phyloP scores from a whole-genome alignment of 2,113 vertebrate genomes.

The Chloroceryle aenea region DNA sequence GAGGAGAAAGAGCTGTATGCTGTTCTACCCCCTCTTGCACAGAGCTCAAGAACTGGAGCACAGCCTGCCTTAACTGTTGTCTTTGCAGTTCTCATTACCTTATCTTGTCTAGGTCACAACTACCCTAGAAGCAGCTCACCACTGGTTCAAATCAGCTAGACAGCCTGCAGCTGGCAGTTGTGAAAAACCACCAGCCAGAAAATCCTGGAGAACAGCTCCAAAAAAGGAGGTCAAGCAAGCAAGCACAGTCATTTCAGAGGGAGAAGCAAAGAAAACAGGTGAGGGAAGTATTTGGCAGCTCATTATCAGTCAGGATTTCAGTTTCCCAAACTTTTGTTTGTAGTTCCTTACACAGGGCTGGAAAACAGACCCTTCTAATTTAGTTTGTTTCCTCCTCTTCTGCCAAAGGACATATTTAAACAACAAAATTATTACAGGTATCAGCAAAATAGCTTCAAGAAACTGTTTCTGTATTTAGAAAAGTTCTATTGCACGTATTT shows the following conservation, averaged over 20 bases:
- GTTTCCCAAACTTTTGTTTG: neutral
- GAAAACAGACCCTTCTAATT: neutral
- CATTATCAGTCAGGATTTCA: neutral
- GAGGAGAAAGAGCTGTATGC: neutral
- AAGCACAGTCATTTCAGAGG: neutral
- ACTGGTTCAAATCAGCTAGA: conserved; percentile 70
- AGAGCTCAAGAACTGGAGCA: neutral
- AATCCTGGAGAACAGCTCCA: neutral
- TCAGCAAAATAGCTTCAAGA: neutral
- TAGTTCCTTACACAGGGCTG: neutral
- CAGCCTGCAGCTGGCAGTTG: conserved; percentile 60
- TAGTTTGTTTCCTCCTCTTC: neutral
- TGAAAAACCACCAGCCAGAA: conserved; percentile 22
- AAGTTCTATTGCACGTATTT: neutral
- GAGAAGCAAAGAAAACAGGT: neutral
- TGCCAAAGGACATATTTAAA: neutral
- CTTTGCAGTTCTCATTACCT: neutral
- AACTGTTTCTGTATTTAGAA: neutral
- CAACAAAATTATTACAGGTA: neutral
- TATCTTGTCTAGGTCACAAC: conserved; percentile 60
- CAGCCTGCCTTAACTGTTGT: neutral
- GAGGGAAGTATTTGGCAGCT: neutral
- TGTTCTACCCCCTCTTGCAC: neutral
- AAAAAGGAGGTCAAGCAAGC: neutral
- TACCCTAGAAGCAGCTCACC: conserved; percentile 73